Evolutionary conservation across 1,140 invertebrate species (phyloP), one percentile per base, ranked within the genome.

Genomic region (Solenopsis invicta): DNA sequence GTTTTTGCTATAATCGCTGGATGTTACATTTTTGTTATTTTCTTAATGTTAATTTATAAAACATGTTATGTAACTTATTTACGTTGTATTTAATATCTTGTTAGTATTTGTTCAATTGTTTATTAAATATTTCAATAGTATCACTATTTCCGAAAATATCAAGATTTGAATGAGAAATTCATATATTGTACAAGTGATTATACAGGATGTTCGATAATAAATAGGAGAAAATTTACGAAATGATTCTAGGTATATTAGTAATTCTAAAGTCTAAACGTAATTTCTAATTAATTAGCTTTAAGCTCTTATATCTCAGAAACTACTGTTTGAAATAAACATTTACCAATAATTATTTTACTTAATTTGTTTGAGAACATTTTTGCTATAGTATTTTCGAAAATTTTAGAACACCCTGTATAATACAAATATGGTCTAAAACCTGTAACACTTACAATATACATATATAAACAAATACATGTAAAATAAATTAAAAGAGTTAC

Each of bases 21-120:
- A 54, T 18, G 10, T 75, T 74, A 0, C 29, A 54, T 2, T 75
- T 75, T 34, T 56, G 12, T 10, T 41, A 75, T 75, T 75, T 4
- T 56, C 29, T 75, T 56, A 37, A 34, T 54, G n/a, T 10, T 34
- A 54, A 56, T 37, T 72, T 67, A 45, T 67, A 41, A 67, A 66
- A 67, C 1, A 45, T 67, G 4, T 66, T 8, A 66, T 41, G 2
- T 66, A 66, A 41, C 29, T 29, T 29, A 2, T 29, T 29, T 29
- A 29, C 2, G 0, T 29, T 29, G 29, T 1, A 66, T 41, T 41
- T 6, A 29, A 41, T 41, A 21, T 37, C 6, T 34, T n/a, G n/a
- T n/a, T 61, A 61, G 6, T 61, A 61, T 29, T 61, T 29, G 1
- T 61, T 12, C n/a, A n/a, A n/a, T n/a, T 4, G 34, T 34, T 37